These are phyloP conservation scores for Atta colombica DNA, from an alignment of 1,140 invertebrate genomes.

Conservation along the genomic window DNA sequence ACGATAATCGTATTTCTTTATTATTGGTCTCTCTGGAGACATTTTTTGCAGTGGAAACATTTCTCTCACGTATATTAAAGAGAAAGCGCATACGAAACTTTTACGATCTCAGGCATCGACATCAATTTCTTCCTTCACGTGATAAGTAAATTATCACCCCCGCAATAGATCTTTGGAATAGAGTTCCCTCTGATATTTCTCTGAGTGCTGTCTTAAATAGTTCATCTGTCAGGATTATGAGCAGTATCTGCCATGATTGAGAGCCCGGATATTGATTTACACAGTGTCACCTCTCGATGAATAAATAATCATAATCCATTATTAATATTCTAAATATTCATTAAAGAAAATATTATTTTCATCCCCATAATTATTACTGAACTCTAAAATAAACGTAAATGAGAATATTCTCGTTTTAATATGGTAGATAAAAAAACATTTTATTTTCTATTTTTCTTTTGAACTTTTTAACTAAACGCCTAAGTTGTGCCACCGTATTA, in stretches of 20 bases:
- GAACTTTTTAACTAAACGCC: neutral
- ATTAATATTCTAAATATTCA: slow-evolving; percentile 16
- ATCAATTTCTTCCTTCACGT: neutral
- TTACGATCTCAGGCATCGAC: neutral
- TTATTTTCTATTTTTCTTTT: neutral
- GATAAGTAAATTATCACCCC: slow-evolving; percentile 1
- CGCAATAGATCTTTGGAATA: slow-evolving; percentile 4
- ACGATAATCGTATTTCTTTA: slow-evolving; percentile 40
- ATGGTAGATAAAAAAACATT: too few species aligned
- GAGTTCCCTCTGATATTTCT: neutral
- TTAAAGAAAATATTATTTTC: neutral
- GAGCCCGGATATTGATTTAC: neutral
- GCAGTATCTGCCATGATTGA: neutral
- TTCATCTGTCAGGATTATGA: slow-evolving; percentile 30
- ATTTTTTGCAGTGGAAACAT: neutral
- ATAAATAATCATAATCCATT: slow-evolving; percentile 10
- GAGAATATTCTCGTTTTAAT: neutral
- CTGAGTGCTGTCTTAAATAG: neutral
- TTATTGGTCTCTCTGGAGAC: neutral
- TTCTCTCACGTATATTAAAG: slow-evolving; percentile 1
- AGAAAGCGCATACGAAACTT: neutral
- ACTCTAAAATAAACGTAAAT: neutral
- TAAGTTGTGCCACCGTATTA: neutral
- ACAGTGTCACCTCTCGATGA: neutral
- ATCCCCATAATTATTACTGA: neutral